Evolutionary conservation across 2,888 invertebrate species (phyloP).

Genomic region (Gasteruption jaculator): DNA sequence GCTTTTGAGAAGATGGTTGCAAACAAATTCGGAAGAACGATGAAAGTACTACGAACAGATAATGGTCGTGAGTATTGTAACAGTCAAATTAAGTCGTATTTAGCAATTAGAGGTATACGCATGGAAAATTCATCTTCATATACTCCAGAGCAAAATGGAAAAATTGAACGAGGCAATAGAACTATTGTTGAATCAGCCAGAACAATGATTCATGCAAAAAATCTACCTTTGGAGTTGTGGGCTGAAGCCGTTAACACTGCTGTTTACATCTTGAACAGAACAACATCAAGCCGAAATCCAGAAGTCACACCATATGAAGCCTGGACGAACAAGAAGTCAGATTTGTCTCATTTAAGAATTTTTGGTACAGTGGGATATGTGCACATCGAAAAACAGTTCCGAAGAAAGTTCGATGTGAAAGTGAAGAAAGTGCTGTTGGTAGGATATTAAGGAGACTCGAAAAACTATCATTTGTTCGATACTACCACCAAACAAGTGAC

Average conservation of each 20-base stretch:
- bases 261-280: constrained; percentile 17
- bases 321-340: constrained; percentile 10
- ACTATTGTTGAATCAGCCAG: constrained; percentile 20
- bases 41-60: constrained; percentile 14
- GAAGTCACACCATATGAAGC: constrained; percentile 19
- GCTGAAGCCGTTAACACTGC: constrained; percentile 21
- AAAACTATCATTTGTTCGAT: constrained; percentile 15
- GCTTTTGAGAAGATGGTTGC: constrained; percentile 11
- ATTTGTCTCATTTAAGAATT: constrained; percentile 4
- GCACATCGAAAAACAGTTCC: constrained; percentile 13
- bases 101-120: constrained; percentile 23
- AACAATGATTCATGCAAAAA: constrained; percentile 18
- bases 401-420: constrained; percentile 17
- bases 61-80: constrained; percentile 17
- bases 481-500: constrained; percentile 9
- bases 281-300: constrained; percentile 11
- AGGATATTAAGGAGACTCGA: constrained; percentile 16
- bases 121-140: constrained; percentile 20
- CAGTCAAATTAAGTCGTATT: constrained; percentile 15
- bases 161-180: constrained; percentile 22
- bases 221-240: constrained; percentile 20
- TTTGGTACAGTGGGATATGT: constrained; percentile 14
- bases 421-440: constrained; percentile 12
- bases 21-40: neutral
- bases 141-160: constrained; percentile 22